Base-by-base conservation (phyloP, 2,113 vertebrate genomes). In the Chunga burmeisteri region DNA sequence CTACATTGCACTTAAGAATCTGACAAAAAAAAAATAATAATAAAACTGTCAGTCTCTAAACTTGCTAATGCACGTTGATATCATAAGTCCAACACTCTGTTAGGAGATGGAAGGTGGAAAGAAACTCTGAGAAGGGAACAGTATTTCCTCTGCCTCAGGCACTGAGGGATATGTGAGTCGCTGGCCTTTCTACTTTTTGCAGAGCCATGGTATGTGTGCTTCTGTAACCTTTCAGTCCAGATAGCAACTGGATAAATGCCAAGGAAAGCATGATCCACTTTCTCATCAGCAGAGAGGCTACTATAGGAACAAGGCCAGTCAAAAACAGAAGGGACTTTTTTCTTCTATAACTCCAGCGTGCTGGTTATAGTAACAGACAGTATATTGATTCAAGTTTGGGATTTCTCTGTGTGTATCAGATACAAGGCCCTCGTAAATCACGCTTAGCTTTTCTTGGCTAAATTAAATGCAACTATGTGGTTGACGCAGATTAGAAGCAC, bases 191-290 rank as follows among this genome's bases (percentile, higher is more conserved):
- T 93, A 6, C 62, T 83, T 96, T 92, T 90, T 66, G 71, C 59
- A 78, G 70, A 95, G 47, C 67, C 65, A 86, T 63, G 38, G n/a
- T 94, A 19, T 6, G 12, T 70, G 62, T 91, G n/a, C 86, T 97
- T 94, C 59, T 42, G 44, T 90, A 97, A 94, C 86, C 65, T 95
- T 96, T 95, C 67, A 30, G 50, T 94, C 77, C 71, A 95, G 92
- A 92, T 72, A 96, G 87, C 81, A 90, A 86, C 81, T 92, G 85
- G 44, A 84, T 85, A 95, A 95, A 95, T 91, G 82, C 87, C 83
- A 88, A 93, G 18, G 58, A 93, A 94, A 59, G 75, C 94, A 94
- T 96, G 92, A 94, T 90, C 66, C 94, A 78, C 32, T 96, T 96
- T 97, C 95, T 94, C 94, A 91, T 96, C 55, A 93, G 90, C 7